phyloP scores from a whole-genome alignment of 2,113 vertebrate species.

The Coreoperca whiteheadi region DNA sequence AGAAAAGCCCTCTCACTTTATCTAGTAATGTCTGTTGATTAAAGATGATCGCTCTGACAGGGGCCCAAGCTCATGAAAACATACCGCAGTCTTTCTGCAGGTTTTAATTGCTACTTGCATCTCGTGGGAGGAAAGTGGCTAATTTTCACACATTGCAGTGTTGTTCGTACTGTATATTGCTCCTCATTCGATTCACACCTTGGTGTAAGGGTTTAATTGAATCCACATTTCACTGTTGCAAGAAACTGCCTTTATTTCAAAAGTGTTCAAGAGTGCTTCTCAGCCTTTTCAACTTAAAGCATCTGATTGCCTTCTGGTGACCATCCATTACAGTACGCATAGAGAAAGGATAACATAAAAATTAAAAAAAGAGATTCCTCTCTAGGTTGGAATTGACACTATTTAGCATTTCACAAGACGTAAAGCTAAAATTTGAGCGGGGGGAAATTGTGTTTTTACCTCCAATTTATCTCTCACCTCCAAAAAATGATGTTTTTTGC shows the following conservation, averaged over 20 bases:
- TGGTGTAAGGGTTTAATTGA: slow-evolving; percentile 30
- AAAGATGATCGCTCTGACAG: slow-evolving; percentile 50
- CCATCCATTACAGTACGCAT: accelerated
- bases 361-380: not conserved
- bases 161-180: slow-evolving; percentile 24
- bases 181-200: slow-evolving; percentile 52
- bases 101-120: slow-evolving; percentile 56
- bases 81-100: slow-evolving; percentile 23
- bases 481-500: not conserved
- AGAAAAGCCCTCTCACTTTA: slow-evolving; percentile 35
- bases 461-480: not conserved
- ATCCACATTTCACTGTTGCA: slow-evolving; percentile 42
- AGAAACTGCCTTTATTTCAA: not conserved
- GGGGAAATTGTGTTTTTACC: not conserved
- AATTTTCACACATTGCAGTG: slow-evolving; percentile 41
- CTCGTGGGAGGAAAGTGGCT: slow-evolving; percentile 50
- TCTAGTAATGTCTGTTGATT: slow-evolving; percentile 52
- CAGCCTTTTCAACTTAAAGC: not conserved
- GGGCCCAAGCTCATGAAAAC: slow-evolving; percentile 32
- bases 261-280: not conserved
- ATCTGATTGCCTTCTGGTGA: not conserved
- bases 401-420: not conserved
- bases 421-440: not conserved
- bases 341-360: not conserved
- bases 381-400: not conserved